Base-by-base conservation (phyloP, 2,888 invertebrate species). In the Cactoblastis cactorum region DNA sequence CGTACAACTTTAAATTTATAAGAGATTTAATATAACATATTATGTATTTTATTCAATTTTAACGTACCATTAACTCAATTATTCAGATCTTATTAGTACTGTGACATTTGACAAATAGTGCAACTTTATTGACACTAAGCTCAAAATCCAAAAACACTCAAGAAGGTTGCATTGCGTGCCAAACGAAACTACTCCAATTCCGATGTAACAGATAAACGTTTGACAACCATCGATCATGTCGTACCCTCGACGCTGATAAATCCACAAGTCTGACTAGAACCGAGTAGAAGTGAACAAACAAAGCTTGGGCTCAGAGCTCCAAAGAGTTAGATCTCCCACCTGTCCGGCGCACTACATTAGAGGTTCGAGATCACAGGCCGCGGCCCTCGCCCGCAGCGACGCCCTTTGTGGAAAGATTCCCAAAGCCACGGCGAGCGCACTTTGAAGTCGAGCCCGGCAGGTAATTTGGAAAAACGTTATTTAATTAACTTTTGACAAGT, bases 401-500 rank as follows among this genome's bases (percentile, higher is more conserved):
- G 69, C 76, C 77, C 86, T 88, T 88, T 86, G 86, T 80, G 77
- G 71, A 75, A 67, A 78, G 83, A 82, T 83, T 82, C 75, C 73
- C 71, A 70, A 71, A 77, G 74, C 75, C 72, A 69, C 69, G 66
- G 69, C 73, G 56, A 65, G 71, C 56, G 57, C 77, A 82, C 88
- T 88, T 88, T 88, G 88, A 88, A 81, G 77, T 83, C 73, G 65
- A 69, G 69, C 80, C 76, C 80, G 76, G 70, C 78, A 84, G 85
- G 81, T 88, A 83, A 86, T 88, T 88, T 80, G 79, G 86, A 89
- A 88, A 88, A 88, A 87, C 87, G 86, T 83, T 88, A 88, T 88
- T 89, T 89, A 89, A 89, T 89, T 88, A 88, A 88, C 82, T 88
- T 88, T 88, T 85, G 88, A 89, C 88, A 88, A 87, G 85, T 88